Conservation (phyloP, 2,797 vertebrate genomes). For the Eulemur coronatus region DNA sequence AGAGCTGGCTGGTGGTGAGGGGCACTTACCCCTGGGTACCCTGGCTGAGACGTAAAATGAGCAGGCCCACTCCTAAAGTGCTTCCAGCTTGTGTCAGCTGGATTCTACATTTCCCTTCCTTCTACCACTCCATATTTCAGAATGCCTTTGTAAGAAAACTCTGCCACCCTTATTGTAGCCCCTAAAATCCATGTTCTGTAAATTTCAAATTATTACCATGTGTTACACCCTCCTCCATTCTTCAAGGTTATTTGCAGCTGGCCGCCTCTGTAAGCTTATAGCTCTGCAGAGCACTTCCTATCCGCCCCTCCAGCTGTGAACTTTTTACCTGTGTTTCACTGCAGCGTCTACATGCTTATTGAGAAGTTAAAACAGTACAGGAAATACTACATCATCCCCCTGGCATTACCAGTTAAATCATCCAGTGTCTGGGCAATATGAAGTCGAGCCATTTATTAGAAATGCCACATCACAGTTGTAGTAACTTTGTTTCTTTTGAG, state of each 20-base stretch:
- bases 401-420: constrained; percentile 46
- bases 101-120: not conserved
- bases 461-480: constrained; percentile 62
- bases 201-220: constrained; percentile 58
- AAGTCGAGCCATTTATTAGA: constrained; percentile 43
- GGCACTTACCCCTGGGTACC: not conserved
- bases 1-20: not conserved
- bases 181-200: constrained; percentile 34
- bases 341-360: constrained; percentile 14
- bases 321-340: constrained; percentile 66
- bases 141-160: constrained; percentile 41
- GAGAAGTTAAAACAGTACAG: constrained; percentile 55
- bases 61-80: not conserved
- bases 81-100: not conserved
- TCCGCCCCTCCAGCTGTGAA: constrained; percentile 29
- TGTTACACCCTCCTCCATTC: constrained; percentile 2
- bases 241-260: constrained; percentile 28
- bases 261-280: constrained; percentile 31
- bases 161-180: not conserved
- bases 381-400: constrained; percentile 66
- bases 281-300: not conserved
- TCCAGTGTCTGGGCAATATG: not conserved
- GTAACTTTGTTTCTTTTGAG: constrained; percentile 79
- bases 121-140: not conserved
- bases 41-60: not conserved